phyloP scores from a whole-genome alignment of 2,797 vertebrate genomes.

The Brachymystax lenok region DNA sequence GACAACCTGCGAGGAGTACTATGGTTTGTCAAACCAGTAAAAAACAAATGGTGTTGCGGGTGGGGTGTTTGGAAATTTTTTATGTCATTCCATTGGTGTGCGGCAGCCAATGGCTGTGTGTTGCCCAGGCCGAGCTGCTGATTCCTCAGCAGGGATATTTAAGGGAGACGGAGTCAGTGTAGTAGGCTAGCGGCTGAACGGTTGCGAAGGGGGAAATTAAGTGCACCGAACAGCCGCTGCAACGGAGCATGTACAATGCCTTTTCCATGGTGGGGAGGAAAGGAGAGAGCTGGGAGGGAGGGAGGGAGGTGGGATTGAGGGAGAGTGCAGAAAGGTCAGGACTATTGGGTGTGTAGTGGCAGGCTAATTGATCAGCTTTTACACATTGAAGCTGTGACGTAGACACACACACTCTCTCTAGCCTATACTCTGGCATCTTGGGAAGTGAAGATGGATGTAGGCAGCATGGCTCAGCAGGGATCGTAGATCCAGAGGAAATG shows the following conservation, averaged over 20 bases:
- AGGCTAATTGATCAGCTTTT: conserved; percentile 34
- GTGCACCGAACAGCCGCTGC: conserved; percentile 23
- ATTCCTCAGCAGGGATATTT: conserved; percentile 37
- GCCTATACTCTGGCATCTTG: conserved; percentile 35
- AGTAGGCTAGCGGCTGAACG: not conserved
- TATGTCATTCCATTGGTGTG: not conserved
- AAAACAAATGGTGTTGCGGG: no score
- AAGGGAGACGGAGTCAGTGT: conserved; percentile 11
- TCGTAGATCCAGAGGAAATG: conserved; percentile 52
- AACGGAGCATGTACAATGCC: conserved; percentile 32
- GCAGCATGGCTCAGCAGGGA: conserved; percentile 46
- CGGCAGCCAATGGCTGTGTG: not conserved
- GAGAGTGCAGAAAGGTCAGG: conserved; percentile 32
- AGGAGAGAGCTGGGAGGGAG: not conserved
- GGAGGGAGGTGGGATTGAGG: not conserved
- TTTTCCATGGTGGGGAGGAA: not conserved
- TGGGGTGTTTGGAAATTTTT: not conserved
- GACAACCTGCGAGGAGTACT: no score
- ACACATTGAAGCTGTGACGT: conserved; percentile 11
- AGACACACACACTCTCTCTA: conserved; percentile 10
- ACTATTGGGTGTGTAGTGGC: conserved; percentile 6
- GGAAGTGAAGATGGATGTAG: conserved; percentile 72
- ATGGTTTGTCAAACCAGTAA: no score
- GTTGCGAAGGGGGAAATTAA: conserved; percentile 37
- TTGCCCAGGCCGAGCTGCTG: not conserved